phyloP scores from a whole-genome alignment of 1,140 invertebrate genomes.

The Bradysia coprophila region DNA sequence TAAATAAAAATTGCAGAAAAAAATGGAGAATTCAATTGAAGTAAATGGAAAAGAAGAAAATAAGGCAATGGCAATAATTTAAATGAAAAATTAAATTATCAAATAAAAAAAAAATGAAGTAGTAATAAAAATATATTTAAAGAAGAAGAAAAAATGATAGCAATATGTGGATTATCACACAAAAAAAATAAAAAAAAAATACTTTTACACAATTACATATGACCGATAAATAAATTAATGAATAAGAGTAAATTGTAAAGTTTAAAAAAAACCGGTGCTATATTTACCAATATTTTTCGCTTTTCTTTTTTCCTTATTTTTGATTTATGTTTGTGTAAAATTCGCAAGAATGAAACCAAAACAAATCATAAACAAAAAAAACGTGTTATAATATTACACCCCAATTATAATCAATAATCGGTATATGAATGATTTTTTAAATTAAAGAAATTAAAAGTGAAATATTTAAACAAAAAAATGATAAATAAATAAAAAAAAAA shows the following conservation, averaged over 20 bases:
- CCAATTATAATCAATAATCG: too few relatives aligned
- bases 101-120: slow-evolving; percentile 2
- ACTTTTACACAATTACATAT: not conserved
- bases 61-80: not conserved
- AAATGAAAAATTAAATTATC: not conserved
- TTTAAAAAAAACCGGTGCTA: not conserved
- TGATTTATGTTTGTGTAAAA: too few relatives aligned
- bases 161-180: not conserved
- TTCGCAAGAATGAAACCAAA: too few relatives aligned
- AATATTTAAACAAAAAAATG: not conserved
- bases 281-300: not conserved
- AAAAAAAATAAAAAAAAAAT: not conserved
- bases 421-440: too few relatives aligned
- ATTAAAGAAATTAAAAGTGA: not conserved
- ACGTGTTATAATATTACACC: too few relatives aligned
- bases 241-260: too few relatives aligned
- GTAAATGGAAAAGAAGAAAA: not conserved
- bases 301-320: too few relatives aligned
- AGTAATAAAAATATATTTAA: not conserved
- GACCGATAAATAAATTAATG: not conserved
- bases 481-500: not conserved
- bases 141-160: not conserved
- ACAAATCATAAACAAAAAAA: not conserved
- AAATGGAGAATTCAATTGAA: not conserved
- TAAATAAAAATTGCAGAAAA: slow-evolving; percentile 1